A percentile compares a stretch with the other conserved stretches of the same genome.
Conservation (phyloP, 2,113 vertebrate genomes). For the Phycodurus eques region DNA sequence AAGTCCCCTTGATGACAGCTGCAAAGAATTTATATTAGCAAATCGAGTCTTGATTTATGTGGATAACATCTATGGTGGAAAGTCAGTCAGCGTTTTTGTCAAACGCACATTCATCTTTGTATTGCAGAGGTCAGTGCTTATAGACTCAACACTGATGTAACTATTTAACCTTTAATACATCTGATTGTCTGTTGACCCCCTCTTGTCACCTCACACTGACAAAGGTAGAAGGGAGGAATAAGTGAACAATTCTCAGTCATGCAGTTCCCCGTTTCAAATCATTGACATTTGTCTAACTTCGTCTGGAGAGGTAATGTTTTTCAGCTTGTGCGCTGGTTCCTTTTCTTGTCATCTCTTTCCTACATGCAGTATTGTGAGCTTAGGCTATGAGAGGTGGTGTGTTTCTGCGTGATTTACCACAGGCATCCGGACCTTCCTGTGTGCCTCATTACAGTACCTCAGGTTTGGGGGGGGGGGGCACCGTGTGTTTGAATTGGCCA, state of each 20-base stretch:
- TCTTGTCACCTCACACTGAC: constrained; percentile 2
- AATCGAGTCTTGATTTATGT: constrained; percentile 33
- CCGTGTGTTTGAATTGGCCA: constrained; percentile 61
- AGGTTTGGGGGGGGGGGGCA: constrained; percentile 47
- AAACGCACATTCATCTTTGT: constrained; percentile 19
- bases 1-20: constrained; percentile 6
- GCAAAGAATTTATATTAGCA: constrained; percentile 13
- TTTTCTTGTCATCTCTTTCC: constrained; percentile 36
- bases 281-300: constrained; percentile 12
- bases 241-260: neutral
- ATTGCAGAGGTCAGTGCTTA: constrained; percentile 15
- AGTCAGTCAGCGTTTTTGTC: constrained; percentile 21
- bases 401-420: constrained; percentile 67
- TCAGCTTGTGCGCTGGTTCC: constrained; percentile 28
- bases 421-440: constrained; percentile 63
- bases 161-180: neutral
- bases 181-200: neutral
- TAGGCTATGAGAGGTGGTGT: constrained; percentile 52
- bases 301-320: constrained; percentile 26
- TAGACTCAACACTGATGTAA: constrained; percentile 18
- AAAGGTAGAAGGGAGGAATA: constrained; percentile 7
- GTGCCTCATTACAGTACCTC: constrained; percentile 54
- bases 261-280: constrained; percentile 7
- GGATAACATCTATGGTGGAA: constrained; percentile 22
- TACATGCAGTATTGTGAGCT: constrained; percentile 20